A percentile compares a stretch with the other conserved stretches of the same genome.
These are phyloP conservation scores for Himalopsyche tibetana DNA, from an alignment of 2,888 invertebrate species.

Conservation along the genomic window DNA sequence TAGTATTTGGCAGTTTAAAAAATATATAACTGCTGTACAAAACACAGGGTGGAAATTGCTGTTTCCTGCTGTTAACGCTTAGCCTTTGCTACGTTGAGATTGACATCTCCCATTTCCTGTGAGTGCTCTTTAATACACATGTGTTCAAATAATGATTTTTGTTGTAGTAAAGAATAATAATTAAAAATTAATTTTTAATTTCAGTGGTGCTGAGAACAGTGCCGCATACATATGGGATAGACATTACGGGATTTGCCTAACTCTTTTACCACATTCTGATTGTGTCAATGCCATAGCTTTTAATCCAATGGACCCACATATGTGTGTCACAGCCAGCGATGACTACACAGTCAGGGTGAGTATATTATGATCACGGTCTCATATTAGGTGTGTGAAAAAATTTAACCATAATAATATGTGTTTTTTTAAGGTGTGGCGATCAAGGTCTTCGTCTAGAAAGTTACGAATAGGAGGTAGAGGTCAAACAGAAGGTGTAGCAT, in stretches of 20 bases:
- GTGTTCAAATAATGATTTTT: no score
- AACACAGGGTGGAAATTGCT: no score
- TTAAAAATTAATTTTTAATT: slow-evolving; percentile 66
- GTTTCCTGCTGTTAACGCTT: neutral
- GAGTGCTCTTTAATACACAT: no score
- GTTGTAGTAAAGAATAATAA: no score
- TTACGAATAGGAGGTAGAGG: slow-evolving; percentile 62
- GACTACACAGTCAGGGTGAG: slow-evolving; percentile 85
- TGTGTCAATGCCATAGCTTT: slow-evolving; percentile 92
- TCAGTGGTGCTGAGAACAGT: slow-evolving; percentile 89
- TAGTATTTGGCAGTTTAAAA: no score
- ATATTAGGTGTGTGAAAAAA: slow-evolving; percentile 1
- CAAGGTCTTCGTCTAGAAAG: slow-evolving; percentile 59
- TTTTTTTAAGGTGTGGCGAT: slow-evolving; percentile 64
- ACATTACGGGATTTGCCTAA: slow-evolving; percentile 87
- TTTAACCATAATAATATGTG: neutral
- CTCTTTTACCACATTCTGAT: slow-evolving; percentile 85
- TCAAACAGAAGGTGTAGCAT: slow-evolving; percentile 60
- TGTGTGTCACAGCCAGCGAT: slow-evolving; percentile 89
- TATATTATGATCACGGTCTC: slow-evolving; percentile 5
- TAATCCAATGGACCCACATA: slow-evolving; percentile 87
- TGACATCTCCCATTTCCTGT: no score
- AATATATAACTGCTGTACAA: no score
- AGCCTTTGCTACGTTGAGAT: slow-evolving; percentile 12
- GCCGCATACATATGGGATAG: slow-evolving; percentile 91